Evolutionary conservation across 1,140 invertebrate species (phyloP), one percentile per base, ranked within the genome.

Genomic region (Zophobas morio): DNA sequence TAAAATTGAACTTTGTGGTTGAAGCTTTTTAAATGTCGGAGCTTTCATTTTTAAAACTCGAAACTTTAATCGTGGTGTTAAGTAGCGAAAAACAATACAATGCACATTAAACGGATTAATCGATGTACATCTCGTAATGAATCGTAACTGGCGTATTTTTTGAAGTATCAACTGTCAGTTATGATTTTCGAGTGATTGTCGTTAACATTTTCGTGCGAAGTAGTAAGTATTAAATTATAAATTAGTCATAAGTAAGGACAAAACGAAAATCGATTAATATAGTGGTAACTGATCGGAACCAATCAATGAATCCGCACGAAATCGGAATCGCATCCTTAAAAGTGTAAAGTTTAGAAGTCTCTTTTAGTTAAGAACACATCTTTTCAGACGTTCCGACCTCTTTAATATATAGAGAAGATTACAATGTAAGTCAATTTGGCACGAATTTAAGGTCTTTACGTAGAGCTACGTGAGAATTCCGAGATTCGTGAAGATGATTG

Each of bases 361-460:
- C 20, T 66, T 66, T 60, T 75, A 75, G 74, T 36, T 75, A 47
- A 60, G 40, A 75, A 75, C 37, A 60, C 74, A 75, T 75, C 40
- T 42, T 60, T 75, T 35, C 40, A 66, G 60, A 57, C 53, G 53
- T 74, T 57, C 53, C 35, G 39, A 74, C 53, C 42, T 57, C 73
- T 74, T 57, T 74, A 74, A 74, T 74, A 76, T 76, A 76, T 70
- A 49, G 60, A 77, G 53, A 77, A 71, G 75, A 77, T 77, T 77
- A 72, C 75, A 77, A 77, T 56, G 75, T 77, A 77, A 77, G 66
- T 77, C 75, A 77, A 77, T 77, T 77, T 71, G 63, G 63, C 63
- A 77, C 74, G 60, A 76, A 76, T 70, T 76, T 76, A 76, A 76
- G 47, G 57, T 51, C 47, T 70, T 76, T 76, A 49, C 20, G 60